Evolutionary conservation across 2,888 invertebrate species (phyloP).

Genomic region (Metacarcinus magister): DNA sequence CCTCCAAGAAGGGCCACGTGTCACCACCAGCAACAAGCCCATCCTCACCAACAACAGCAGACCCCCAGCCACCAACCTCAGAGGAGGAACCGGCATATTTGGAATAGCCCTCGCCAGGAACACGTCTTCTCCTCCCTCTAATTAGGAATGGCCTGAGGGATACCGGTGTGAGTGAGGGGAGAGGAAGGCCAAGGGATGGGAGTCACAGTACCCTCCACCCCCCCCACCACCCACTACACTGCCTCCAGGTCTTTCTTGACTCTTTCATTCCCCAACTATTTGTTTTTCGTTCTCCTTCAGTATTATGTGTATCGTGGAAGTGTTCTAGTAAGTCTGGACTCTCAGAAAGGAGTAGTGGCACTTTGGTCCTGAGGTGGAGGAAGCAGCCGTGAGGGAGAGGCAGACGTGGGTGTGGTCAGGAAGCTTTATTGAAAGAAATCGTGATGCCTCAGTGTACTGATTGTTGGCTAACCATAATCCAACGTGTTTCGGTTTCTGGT

Average conservation of each 20-base stretch:
- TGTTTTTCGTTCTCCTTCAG: neutral
- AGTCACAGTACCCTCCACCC: conserved; percentile 17
- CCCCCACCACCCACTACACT: conserved; percentile 22
- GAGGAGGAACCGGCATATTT: conserved; percentile 75
- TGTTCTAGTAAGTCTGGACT: neutral
- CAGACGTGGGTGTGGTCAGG: conserved; percentile 1
- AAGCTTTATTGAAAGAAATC: neutral
- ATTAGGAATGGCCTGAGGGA: conserved; percentile 78
- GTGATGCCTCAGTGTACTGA: neutral
- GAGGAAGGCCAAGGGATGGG: conserved; percentile 57
- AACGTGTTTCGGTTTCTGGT: neutral
- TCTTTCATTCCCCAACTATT: conserved; percentile 35
- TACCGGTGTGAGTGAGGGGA: conserved; percentile 78
- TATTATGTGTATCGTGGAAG: neutral
- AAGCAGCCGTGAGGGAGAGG: conserved; percentile 37
- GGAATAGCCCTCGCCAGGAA: conserved; percentile 76
- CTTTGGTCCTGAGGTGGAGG: neutral
- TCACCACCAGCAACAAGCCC: conserved; percentile 56
- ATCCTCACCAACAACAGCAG: conserved; percentile 62
- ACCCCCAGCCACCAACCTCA: conserved; percentile 41
- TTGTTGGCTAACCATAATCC: neutral
- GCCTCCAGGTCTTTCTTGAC: conserved; percentile 33
- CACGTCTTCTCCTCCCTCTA: conserved; percentile 78
- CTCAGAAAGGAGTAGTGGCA: neutral
- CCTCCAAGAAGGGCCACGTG: conserved; percentile 50